phyloP scores from a whole-genome alignment of 2,113 vertebrate genomes.

The Trematomus loennbergii region DNA sequence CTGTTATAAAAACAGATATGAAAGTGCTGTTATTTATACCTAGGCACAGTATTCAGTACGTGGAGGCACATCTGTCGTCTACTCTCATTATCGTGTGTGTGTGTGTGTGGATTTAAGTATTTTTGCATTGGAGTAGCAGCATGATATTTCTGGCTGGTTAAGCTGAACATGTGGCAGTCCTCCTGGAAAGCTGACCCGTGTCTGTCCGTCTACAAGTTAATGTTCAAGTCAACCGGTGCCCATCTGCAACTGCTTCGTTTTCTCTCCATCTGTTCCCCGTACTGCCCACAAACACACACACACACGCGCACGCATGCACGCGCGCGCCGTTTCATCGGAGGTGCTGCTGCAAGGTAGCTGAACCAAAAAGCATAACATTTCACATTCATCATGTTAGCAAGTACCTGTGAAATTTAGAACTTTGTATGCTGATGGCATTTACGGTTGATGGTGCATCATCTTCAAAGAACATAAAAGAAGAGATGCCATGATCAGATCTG shows the following conservation, averaged over 20 bases:
- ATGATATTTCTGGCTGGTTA: slow-evolving; percentile 57
- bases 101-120: background rate
- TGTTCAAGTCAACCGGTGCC: slow-evolving; percentile 52
- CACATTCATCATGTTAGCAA: slow-evolving; percentile 39
- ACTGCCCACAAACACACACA: background rate
- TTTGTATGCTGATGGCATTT: slow-evolving; percentile 28
- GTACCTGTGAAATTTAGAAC: slow-evolving; percentile 35
- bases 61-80: slow-evolving; percentile 6
- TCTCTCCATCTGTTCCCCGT: slow-evolving; percentile 66
- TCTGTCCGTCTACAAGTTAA: slow-evolving; percentile 59
- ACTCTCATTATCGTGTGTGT: background rate
- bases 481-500: slow-evolving; percentile 36
- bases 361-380: slow-evolving; percentile 22
- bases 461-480: slow-evolving; percentile 46
- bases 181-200: slow-evolving; percentile 60
- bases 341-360: slow-evolving; percentile 25
- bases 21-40: background rate
- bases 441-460: slow-evolving; percentile 4
- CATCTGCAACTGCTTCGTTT: slow-evolving; percentile 65
- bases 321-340: background rate
- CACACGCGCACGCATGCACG: slow-evolving; percentile 3
- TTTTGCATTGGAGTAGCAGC: slow-evolving; percentile 33
- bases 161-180: slow-evolving; percentile 66
- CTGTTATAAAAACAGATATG: slow-evolving; percentile 8
- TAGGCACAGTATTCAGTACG: background rate